Base-by-base conservation (phyloP, 2,113 vertebrate genomes). In the Ardeotis arabs region DNA sequence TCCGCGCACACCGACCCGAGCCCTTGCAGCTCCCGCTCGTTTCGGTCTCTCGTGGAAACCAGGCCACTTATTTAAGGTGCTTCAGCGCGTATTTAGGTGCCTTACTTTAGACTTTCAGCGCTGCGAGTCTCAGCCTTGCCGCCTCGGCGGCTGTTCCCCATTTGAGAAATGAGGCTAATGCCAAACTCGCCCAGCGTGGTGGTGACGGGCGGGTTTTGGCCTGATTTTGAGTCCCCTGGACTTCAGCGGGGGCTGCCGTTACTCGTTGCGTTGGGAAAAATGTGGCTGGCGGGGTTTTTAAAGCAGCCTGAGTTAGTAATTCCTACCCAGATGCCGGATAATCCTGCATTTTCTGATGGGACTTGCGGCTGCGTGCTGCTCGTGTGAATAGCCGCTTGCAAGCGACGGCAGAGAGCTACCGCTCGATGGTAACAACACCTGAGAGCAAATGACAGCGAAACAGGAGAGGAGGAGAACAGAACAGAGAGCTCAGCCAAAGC, bases 1-100 rank as follows among this genome's bases (percentile, higher is more conserved):
- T 6, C 63, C 35, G 10, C 49, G 6, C 0, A 0, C 15, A 11
- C 39, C 5, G 2, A 2, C 50, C 4, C 0, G 6, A 68, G 41
- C 70, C 44, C 58, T 72, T 2, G 2, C 49, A 25, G 39, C 66
- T 93, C 69, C 62, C 2, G 1, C 73, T 78, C 4, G 2, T 33
- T 67, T 75, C 39, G 2, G 35, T 14, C 9, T 53, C 78, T 84
- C 3, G 1, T 77, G 83, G 44, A 83, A 80, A 74, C 20, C 82
- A n/a, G 56, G 73, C 60, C 35, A 2, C 76, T 86, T 59, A 18
- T n/a, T 95, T 72, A 18, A 69, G 73, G 52, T 44, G 59, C 5
- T 90, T 63, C 25, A 1, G 1, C 47, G 11, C 2, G 1, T 41
- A 17, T 84, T 73, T 80, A 33, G 74, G 24, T 87, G 91, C 63